Evolutionary conservation across 2,113 vertebrate genomes (phyloP), one percentile per base, ranked within the genome.

Genomic region (Phalacrocorax aristotelis): DNA sequence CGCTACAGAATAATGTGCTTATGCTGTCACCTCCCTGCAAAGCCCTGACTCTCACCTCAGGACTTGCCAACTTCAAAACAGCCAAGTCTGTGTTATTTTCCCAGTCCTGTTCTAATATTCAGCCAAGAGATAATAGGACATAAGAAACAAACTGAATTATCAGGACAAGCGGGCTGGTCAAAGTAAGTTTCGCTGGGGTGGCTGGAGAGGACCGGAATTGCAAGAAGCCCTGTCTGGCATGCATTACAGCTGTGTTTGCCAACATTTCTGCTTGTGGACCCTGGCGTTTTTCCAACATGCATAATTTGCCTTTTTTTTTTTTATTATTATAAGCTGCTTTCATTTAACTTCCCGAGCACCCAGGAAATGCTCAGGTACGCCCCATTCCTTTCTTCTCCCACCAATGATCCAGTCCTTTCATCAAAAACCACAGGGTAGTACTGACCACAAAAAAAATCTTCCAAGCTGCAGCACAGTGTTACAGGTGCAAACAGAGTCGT

Each of bases 91-190:
- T 32, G 81, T 81, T 89, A 15, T 78, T 87, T 95, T 81, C 83
- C 77, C 51, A 60, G 21, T 62, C 52, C 77, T 69, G 65, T 69
- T 87, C 52, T 44, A 55, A 36, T 82, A 89, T 15, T 94, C 69
- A 89, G 77, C 74, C 89, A 87, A 76, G 66, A 95, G 84, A 84
- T 94, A 91, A 96, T 18, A 80, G 70, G 62, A 79, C 74, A 30
- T 40, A 79, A 85, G 70, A 83, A 95, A 69, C 26, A 68, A 83
- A 74, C 20, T 13, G 64, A 89, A 10, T 81, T 44, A 76, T 88
- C 27, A 72, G 57, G 74, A 57, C 54, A 69, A 0, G 2, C 1
- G 20, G 90, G 78, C 62, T 61, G 69, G 40, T 60, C 87, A 79
- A 72, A 95, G 93, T 72, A 60, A 48, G 87, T 91, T 95, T 93